Base-by-base conservation (phyloP, 2,797 vertebrate species). In the Lepilemur septentrionalis region DNA sequence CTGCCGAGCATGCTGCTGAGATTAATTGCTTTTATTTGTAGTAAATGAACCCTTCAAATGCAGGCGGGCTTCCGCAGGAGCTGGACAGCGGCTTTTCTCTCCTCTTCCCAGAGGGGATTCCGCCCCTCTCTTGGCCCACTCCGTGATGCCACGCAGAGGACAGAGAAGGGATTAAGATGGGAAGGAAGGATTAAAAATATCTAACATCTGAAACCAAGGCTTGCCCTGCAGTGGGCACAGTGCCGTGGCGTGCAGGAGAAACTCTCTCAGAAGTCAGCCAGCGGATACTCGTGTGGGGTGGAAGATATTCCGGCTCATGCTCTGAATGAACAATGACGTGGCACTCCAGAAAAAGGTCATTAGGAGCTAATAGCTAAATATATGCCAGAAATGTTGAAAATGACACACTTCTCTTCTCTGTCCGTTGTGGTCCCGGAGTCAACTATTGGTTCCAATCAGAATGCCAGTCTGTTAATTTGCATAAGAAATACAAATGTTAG, bases 1-100 rank as follows among this genome's bases (percentile, higher is more conserved):
- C 28, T 7, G 17, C 55, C 0, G 0, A 13, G 32, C 75, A 1
- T 1, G n/a, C 22, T 4, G 57, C 65, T n/a, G 13, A 30, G n/a
- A 70, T 57, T 32, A 41, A 41, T 20, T 4, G 69, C 69, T 89
- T 91, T 94, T n/a, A 22, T 78, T 87, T 67, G 79, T 67, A 28
- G 61, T 23, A 48, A 72, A 67, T 0, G 70, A 78, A 55, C 32
- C 61, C 55, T 63, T 79, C 30, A 4, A 4, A 32, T 14, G 23
- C 22, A 61, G 46, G 41, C 17, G 17, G 23, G 30, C 22, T 17
- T 43, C 23, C 2, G 0, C 0, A 0, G 80, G 73, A 12, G 13
- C 46, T 4, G 70, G 75, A 61, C 61, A 6, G 84, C 0, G 1
- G 76, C 52, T 28, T 83, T 75, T 38, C 67, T 25, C 25, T 22